Evolutionary conservation across 2,113 vertebrate genomes (phyloP), one percentile per base, ranked within the genome.

Genomic region (Eulemur macaco): DNA sequence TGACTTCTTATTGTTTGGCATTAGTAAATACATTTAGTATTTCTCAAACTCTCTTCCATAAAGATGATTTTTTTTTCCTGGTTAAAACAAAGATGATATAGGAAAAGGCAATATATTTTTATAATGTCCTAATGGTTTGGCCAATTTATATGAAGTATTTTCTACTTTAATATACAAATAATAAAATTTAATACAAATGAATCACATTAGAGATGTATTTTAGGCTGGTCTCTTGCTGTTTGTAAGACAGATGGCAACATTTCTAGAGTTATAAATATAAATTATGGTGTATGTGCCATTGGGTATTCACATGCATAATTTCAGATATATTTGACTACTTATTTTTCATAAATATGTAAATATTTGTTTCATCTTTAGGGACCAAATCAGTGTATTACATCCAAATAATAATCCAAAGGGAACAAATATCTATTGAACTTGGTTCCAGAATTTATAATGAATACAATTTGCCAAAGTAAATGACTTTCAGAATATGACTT

Each of bases 191-290:
- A 96, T 96, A 96, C 96, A 97, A 98, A 95, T 97, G 4, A 98
- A 94, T 97, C 23, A 13, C 93, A 95, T 95, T 96, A 96, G 77
- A 95, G 45, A 89, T 96, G 88, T 96, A 95, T 69, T 93, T 94
- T 97, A 98, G 91, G 96, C 54, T 98, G 54, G 31, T 95, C 71
- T 98, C 92, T 96, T 96, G 90, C 56, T 97, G 71, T 91, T 97
- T 97, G 17, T 85, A 86, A 97, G 93, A 98, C 92, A 98, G 98
- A 98, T 97, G 94, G 96, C 91, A 98, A 47, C 78, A 96, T 98
- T 98, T 98, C 90, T 86, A 74, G 97, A 93, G 80, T 96, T 98
- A 98, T 97, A 98, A 98, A 98, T 98, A 98, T 95, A 98, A 98
- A 98, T 97, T 90, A 97, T 74, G 86, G 58, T 96, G 94, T 96